phyloP scores from a whole-genome alignment of 2,797 vertebrate genomes.

The Falco rusticolus region DNA sequence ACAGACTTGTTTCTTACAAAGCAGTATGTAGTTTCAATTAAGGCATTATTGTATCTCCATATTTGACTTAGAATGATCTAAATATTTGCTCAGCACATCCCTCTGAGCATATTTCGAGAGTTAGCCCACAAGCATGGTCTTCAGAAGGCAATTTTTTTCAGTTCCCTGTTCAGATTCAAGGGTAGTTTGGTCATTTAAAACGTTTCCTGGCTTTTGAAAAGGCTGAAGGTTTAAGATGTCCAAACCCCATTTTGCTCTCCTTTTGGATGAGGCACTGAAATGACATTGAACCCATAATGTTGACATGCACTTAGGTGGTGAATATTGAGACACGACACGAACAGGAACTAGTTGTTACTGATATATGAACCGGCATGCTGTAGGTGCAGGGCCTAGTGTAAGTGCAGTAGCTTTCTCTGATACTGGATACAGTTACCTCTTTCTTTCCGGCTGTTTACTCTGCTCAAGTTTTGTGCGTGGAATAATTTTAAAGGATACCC shows the following conservation, averaged over 20 bases:
- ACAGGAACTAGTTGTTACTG: neutral
- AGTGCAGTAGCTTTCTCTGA: neutral
- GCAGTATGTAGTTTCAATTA: neutral
- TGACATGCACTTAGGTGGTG: neutral
- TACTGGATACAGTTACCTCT: neutral
- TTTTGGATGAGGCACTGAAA: neutral
- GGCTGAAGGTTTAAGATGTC: neutral
- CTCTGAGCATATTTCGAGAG: neutral
- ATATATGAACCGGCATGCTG: neutral
- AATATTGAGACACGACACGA: neutral
- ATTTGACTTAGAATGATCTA: neutral
- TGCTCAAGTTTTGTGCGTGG: neutral
- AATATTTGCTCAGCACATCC: neutral
- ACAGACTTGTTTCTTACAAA: neutral
- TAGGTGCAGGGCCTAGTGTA: neutral
- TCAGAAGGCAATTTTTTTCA: neutral
- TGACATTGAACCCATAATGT: neutral
- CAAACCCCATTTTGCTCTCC: neutral
- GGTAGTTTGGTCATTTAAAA: neutral
- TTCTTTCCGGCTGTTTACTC: neutral
- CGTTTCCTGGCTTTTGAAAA: neutral
- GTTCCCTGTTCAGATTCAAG: neutral
- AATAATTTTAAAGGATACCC: neutral
- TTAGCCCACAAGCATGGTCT: neutral
- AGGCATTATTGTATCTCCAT: neutral